Evolutionary conservation across 1,140 invertebrate species (phyloP), one percentile per base, ranked within the genome.

Genomic region (Copidosoma floridanum): DNA sequence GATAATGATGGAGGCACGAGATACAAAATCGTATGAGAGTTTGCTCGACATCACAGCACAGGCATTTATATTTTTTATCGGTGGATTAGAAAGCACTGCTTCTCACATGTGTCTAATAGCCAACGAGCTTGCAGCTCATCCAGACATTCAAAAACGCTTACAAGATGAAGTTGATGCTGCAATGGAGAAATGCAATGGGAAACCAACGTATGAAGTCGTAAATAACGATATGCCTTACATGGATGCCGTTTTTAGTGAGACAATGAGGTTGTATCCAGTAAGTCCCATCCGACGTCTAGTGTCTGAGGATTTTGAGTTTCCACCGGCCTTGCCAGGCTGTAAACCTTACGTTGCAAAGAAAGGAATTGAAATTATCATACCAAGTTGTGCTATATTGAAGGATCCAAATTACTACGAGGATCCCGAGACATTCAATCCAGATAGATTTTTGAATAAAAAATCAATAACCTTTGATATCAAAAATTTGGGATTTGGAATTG

Each of bases 381-480:
- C 81, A 0, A 62, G 75, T 8, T 70, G 69, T 50, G 72, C 70
- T 8, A 65, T 86, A 63, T 82, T 87, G 47, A 4, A 41, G 5
- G 80, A 85, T 69, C 74, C 78, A 1, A 63, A 82, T 35, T 74
- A 81, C 56, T 88, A 78, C 66, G 80, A 83, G 5, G 74, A 86
- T 52, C 85, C 85, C 1, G 77, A 85, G 8, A 65, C 57, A 16
- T 88, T 81, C 57, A 56, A 77, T 59, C 81, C 81, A 0, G 84
- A 87, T 32, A 70, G 86, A 57, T 88, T 87, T 70, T 61, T 79
- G 1, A 75, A 59, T 12, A 54, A 56, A 10, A 64, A 61, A 47
- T 12, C 27, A 1, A 12, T 26, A 0, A 20, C 40, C 1, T 38
- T 18, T n/a, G 40, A 54, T 26, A 14, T 53, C 1, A 14, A 8